phyloP scores from a whole-genome alignment of 1,140 invertebrate genomes.

The Alviniconcha marisindica region DNA sequence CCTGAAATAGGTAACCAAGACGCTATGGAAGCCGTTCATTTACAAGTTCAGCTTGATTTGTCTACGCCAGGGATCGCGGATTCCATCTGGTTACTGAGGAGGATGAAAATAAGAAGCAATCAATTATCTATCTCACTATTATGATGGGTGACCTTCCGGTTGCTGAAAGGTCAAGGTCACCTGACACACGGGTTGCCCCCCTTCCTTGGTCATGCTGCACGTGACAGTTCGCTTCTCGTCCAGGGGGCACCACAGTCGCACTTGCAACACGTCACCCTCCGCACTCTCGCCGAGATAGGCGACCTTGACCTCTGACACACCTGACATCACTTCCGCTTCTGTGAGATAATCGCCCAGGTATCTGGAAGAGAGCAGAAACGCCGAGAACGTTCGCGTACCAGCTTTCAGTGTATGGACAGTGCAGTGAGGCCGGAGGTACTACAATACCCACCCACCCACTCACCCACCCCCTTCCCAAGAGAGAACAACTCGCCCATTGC shows the following conservation, averaged over 20 bases:
- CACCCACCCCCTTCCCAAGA: no score
- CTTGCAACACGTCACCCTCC: slow-evolving; percentile 41
- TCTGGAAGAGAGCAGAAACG: neutral
- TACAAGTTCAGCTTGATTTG: no score
- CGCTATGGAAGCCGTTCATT: no score
- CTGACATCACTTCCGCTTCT: slow-evolving; percentile 7
- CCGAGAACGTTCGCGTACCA: no score
- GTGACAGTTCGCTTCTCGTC: slow-evolving; percentile 5
- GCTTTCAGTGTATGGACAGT: no score
- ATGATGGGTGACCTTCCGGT: neutral
- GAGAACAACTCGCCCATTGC: no score
- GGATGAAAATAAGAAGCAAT: no score
- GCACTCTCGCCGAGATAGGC: slow-evolving; percentile 36
- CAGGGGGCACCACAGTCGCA: slow-evolving; percentile 36
- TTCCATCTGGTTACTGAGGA: no score
- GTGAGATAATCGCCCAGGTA: neutral
- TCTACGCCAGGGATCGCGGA: no score
- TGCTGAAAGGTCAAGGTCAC: slow-evolving; percentile 28
- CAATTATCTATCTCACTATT: neutral
- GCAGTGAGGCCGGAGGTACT: no score
- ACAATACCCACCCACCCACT: no score
- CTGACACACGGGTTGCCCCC: slow-evolving; percentile 28
- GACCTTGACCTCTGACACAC: slow-evolving; percentile 25
- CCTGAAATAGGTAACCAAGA: no score
- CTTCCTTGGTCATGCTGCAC: slow-evolving; percentile 38